A percentile compares a stretch with the other conserved stretches of the same genome.
These are phyloP conservation scores for Coelopa pilipes DNA, from an alignment of 2,888 invertebrate species.

Conservation along the genomic window DNA sequence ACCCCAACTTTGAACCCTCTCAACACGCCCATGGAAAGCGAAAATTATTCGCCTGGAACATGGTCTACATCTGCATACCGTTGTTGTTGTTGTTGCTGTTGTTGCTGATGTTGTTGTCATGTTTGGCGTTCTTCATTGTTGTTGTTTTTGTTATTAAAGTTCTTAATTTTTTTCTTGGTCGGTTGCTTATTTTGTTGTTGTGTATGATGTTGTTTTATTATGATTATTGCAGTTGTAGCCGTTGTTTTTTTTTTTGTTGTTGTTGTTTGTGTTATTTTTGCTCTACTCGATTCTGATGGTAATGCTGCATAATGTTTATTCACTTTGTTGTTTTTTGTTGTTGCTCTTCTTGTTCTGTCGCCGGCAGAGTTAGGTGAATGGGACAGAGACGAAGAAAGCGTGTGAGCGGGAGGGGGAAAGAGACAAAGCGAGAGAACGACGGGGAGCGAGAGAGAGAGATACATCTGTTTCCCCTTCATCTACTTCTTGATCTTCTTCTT, in stretches of 20 bases:
- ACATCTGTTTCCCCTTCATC: neutral
- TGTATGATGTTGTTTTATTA: too few species aligned
- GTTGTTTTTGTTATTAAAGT: neutral
- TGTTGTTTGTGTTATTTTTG: constrained; percentile 33
- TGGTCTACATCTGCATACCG: neutral
- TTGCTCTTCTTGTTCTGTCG: constrained; percentile 33
- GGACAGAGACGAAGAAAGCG: constrained; percentile 13
- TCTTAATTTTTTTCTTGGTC: too few species aligned
- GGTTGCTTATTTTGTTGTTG: neutral
- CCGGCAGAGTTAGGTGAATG: constrained; percentile 35
- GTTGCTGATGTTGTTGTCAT: neutral
- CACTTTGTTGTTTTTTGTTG: constrained; percentile 48
- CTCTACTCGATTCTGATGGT: constrained; percentile 43
- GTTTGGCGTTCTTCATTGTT: neutral
- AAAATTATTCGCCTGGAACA: constrained; percentile 54
- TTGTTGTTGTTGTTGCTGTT: constrained; percentile 5
- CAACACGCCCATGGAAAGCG: constrained; percentile 48
- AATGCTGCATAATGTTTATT: constrained; percentile 50
- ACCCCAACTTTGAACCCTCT: too few species aligned
- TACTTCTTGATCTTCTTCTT: neutral
- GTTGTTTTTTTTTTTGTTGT: constrained; percentile 1
- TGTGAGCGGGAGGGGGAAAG: too few species aligned
- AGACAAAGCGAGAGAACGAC: too few species aligned
- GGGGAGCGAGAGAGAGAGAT: too few species aligned
- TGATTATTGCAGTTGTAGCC: neutral